These are phyloP conservation scores for Entelurus aequoreus DNA, from an alignment of 2,113 vertebrate genomes.

Conservation along the genomic window DNA sequence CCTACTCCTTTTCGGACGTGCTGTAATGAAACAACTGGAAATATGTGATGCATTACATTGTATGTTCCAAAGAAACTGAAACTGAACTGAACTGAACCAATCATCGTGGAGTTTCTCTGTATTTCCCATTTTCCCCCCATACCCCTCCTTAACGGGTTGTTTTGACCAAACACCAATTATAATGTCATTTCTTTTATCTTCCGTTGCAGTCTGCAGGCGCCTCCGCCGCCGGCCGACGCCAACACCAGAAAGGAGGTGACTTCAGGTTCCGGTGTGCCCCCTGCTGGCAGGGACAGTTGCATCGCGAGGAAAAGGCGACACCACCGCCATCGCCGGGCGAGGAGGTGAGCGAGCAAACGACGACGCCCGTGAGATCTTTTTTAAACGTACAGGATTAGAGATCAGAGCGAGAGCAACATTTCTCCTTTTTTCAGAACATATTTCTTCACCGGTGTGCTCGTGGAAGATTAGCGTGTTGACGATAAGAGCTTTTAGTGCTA, in stretches of 20 bases:
- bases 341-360: too few species aligned
- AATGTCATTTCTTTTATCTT: not conserved
- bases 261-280: not conserved
- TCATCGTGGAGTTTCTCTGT: too few species aligned
- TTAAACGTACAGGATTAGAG: not conserved
- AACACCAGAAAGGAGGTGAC: constrained; percentile 60
- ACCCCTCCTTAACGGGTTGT: too few species aligned
- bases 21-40: too few species aligned
- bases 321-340: constrained; percentile 51
- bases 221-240: constrained; percentile 37
- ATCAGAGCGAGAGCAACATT: constrained; percentile 1
- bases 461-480: constrained; percentile 19
- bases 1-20: too few species aligned
- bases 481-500: constrained; percentile 35
- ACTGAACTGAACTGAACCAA: too few species aligned
- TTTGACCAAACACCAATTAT: too few species aligned
- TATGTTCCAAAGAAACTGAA: too few species aligned
- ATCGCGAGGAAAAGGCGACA: constrained; percentile 59
- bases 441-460: constrained; percentile 17
- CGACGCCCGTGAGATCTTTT: too few species aligned
- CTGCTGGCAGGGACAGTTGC: constrained; percentile 7
- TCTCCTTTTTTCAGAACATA: constrained; percentile 2
- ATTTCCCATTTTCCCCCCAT: too few species aligned
- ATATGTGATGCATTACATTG: too few species aligned
- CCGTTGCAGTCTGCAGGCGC: constrained; percentile 57